Evolutionary conservation across 2,113 vertebrate species (phyloP), one percentile per base, ranked within the genome.

Genomic region (Hydrolagus affinis): DNA sequence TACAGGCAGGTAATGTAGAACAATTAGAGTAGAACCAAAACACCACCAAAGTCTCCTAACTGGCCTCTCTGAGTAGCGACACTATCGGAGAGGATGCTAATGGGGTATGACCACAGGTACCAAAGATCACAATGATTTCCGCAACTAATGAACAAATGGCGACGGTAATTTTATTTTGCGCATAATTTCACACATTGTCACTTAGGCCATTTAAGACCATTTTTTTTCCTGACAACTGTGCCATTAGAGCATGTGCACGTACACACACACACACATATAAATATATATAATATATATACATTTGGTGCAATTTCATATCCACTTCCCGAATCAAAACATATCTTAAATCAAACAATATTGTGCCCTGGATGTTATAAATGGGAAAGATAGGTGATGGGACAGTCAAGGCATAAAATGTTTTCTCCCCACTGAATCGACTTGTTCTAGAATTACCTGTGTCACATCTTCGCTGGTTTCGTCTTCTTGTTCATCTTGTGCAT

Each of bases 121-220:
- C 32, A 62, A 66, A 64, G 60, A 66, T 66, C 30, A 25, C 60
- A 83, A 30, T 64, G 78, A 66, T 83, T 83, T 30, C 15, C 64
- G 62, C 60, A 66, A 62, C 60, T 66, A 83, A 83, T 83, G 28
- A 83, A 83, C 62, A 83, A 83, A 83, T 83, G 60, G 78, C 78
- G 66, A 62, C 32, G 32, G 78, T 83, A 28, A 19, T 66, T 83
- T 83, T 66, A 3, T 83, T 83, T 17, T 30, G 17, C 78, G 6
- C 44, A 83, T 83, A 7, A 83, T 83, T 83, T 83, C 25, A 83
- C 62, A 64, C 77, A 78, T 78, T 1, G 77, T 83, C 78, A 83
- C 28, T 83, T 66, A 19, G 19, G 15, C 28, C 62, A 83, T 19
- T 83, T 66, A 83, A 64, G 25, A 83, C 62, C 9, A 74, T 80